Evolutionary conservation across 2,797 vertebrate species (phyloP).

Genomic region (Takifugu rubripes): DNA sequence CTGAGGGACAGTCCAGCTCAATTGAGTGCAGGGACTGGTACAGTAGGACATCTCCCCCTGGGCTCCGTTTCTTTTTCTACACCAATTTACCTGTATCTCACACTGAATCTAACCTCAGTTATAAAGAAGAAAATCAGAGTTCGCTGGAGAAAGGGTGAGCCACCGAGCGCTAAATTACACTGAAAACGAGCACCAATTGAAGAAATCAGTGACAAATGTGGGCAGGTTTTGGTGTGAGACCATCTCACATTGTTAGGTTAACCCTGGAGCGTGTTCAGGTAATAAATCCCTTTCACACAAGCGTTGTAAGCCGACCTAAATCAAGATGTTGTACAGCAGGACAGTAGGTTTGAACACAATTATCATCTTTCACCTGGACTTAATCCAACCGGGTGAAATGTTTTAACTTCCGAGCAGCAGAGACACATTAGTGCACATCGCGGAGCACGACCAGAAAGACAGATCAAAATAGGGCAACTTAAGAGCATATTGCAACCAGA

Average conservation of each 20-base stretch:
- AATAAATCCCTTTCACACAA: too few species aligned
- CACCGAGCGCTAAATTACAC: not conserved
- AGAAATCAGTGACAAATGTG: not conserved
- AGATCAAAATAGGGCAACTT: too few species aligned
- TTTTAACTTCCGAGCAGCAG: too few species aligned
- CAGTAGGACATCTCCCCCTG: not conserved
- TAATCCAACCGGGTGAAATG: too few species aligned
- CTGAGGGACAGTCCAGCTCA: not conserved
- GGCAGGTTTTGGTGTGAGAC: not conserved
- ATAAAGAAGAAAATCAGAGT: not conserved
- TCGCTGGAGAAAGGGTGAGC: not conserved
- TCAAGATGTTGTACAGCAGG: too few species aligned
- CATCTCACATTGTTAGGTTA: not conserved
- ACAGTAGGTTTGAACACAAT: too few species aligned
- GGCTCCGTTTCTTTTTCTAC: not conserved
- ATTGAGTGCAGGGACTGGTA: not conserved
- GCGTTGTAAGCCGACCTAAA: too few species aligned
- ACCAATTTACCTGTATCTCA: constrained; percentile 1
- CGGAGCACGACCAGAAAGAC: too few species aligned
- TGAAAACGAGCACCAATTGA: not conserved
- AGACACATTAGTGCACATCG: too few species aligned
- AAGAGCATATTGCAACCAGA: too few species aligned
- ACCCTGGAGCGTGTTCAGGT: not conserved
- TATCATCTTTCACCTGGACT: too few species aligned
- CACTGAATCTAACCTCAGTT: not conserved